A percentile compares a stretch with the other conserved stretches of the same genome.
Evolutionary conservation across 2,888 invertebrate species (phyloP).

Genomic region (Patella depressa): DNA sequence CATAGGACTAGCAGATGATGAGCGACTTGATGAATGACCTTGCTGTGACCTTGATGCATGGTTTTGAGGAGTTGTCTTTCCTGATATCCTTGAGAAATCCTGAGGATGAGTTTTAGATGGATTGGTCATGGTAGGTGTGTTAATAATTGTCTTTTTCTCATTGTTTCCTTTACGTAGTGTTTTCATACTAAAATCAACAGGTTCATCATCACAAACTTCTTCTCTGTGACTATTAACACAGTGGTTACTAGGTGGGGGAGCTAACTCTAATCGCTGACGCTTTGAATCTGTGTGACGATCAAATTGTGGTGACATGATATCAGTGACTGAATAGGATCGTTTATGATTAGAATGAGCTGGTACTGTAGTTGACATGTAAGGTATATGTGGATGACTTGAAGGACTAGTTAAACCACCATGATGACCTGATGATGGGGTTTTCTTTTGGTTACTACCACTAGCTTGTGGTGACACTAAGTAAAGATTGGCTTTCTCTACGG

Average conservation of each 20-base stretch:
- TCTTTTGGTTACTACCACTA: not conserved
- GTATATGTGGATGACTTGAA: constrained; percentile 24
- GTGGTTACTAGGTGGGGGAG: constrained; percentile 16
- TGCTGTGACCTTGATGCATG: constrained; percentile 13
- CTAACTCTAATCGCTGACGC: constrained; percentile 18
- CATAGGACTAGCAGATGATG: not conserved
- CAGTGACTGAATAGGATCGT: constrained; percentile 21
- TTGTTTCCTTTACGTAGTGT: constrained; percentile 39
- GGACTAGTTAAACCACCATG: constrained; percentile 18
- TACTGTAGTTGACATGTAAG: constrained; percentile 14
- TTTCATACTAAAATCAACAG: constrained; percentile 59
- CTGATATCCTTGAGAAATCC: constrained; percentile 8
- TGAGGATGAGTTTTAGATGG: not conserved
- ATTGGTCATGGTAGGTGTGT: not conserved
- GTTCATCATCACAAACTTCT: constrained; percentile 35
- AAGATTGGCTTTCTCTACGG: not conserved
- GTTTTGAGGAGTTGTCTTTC: constrained; percentile 5
- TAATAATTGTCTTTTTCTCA: not conserved
- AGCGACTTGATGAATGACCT: constrained; percentile 8
- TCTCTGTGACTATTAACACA: not conserved
- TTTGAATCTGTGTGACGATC: constrained; percentile 25
- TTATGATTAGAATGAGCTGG: constrained; percentile 19
- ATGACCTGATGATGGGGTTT: not conserved
- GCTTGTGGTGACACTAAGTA: no score
- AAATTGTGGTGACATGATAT: constrained; percentile 13